Base-by-base conservation (phyloP, 2,888 invertebrate species). In the Nomada lathburiana region DNA sequence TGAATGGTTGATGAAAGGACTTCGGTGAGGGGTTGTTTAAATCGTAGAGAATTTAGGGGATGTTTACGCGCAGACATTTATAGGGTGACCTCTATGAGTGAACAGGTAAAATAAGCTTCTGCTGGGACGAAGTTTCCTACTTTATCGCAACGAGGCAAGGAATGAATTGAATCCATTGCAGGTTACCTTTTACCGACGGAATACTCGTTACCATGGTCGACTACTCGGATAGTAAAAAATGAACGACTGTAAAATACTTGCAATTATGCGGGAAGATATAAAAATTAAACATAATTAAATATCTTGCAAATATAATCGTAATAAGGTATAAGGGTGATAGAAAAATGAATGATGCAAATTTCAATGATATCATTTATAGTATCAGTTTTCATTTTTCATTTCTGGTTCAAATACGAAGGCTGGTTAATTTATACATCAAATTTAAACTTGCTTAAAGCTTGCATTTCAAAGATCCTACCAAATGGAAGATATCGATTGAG, bases 111-210 rank as follows among this genome's bases (percentile, higher is more conserved):
- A 55, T 52, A 57, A 52, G 20, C 29, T n/a, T 23, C 26, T 1
- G 2, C 0, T 10, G 11, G 18, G 0, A 20, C 18, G 62, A 62
- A 80, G 80, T 42, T 57, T 63, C 16, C 80, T 80, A 23, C 73
- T 36, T 80, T 80, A 80, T 68, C 81, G 2, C 0, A 5, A 9
- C 0, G 0, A 7, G 55, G 55, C 50, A 80, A 47, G 4, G 4
- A 44, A 0, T 52, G 7, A 36, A 7, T 4, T 29, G 1, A 2
- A 68, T 52, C 81, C 62, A 29, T 29, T 16, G 67, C 18, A 3
- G 57, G 55, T 68, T 2, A 29, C 23, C 10, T 23, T 16, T 80
- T 80, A 80, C 81, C 80, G 81, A 73, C 80, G 1, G 64, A 13
- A 29, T 23, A 13, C 42, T 18, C 1, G 7, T 1, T 18, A n/a